These are phyloP conservation scores for Gopherus evgoodei DNA, from an alignment of 2,113 vertebrate species.

Conservation along the genomic window DNA sequence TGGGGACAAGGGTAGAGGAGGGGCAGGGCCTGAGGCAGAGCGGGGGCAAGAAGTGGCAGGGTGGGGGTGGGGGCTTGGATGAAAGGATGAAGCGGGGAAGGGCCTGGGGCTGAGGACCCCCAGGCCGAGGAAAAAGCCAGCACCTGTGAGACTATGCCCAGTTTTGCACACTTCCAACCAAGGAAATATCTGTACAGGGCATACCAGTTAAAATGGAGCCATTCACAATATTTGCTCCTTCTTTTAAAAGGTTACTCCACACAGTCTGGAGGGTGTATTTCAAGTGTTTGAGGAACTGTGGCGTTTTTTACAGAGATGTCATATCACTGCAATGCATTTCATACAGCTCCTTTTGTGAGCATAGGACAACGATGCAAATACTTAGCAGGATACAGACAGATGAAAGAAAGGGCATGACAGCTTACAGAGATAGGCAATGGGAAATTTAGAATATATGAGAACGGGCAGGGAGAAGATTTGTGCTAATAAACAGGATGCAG, in stretches of 20 bases:
- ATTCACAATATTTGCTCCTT: background rate
- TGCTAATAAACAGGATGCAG: background rate
- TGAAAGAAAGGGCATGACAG: background rate
- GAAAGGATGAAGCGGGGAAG: too few species aligned
- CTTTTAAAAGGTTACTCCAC: background rate
- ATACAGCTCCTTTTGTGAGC: background rate
- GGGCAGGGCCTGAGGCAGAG: too few species aligned
- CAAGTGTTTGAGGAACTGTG: background rate
- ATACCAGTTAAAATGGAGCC: constrained; percentile 22
- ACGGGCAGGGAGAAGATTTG: background rate
- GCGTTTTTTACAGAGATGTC: background rate
- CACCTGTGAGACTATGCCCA: constrained; percentile 24
- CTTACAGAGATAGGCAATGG: background rate
- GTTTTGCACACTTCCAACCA: background rate
- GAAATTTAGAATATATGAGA: background rate
- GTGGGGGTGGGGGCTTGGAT: too few species aligned
- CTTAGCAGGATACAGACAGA: background rate
- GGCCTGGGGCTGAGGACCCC: too few species aligned
- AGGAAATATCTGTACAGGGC: background rate
- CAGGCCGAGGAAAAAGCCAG: too few species aligned
- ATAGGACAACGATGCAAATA: accelerated
- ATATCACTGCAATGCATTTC: background rate
- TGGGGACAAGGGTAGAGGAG: too few species aligned
- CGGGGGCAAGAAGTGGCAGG: too few species aligned
- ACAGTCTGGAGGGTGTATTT: accelerated